Base-by-base conservation (phyloP, 2,113 vertebrate genomes). In the Galbula dea region DNA sequence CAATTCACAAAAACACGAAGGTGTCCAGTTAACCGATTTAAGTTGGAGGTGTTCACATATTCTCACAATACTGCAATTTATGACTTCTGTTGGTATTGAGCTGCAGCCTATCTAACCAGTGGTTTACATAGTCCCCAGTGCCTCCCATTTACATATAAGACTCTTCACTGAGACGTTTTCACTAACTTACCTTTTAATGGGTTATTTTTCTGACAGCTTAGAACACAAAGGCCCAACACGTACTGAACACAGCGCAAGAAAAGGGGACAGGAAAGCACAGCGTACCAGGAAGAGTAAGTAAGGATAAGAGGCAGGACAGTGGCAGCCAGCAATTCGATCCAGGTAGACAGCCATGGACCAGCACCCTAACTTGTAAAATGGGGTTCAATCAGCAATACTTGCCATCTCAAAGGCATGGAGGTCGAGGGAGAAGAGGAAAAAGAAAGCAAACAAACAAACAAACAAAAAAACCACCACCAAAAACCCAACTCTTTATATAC, bases 401-500 rank as follows among this genome's bases (percentile, higher is more conserved):
- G 34, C 15, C 46, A 84, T 11, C 23, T 80, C 26, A 80, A 88
- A 74, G 17, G 51, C 6, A n/a, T 3, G 52, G 6, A 10, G 6
- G 1, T 9, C 6, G 10, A 2, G 9, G 6, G 6, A 55, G 5
- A 36, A 68, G 9, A 10, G 15, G 12, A 24, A 3, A 4, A 11
- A 6, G 19, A 30, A 29, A 37, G 29, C 10, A 27, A 51, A 26
- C 14, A 9, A 18, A 22, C 11, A 21, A 18, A 14, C 8, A 15
- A 43, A 43, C 41, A n/a, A 14, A 39, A 7, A 43, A 32, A 14
- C 39, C 27, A 15, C 19, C 15, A 39, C 15, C 32, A 15, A 45
- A 32, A 15, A 24, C 17, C 8, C 83, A 90, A 15, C 27, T 76
- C 51, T 79, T 10, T 41, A n/a, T 59, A 74, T 83, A 68, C 15